Evolutionary conservation across 2,888 invertebrate species (phyloP).

Genomic region (Sphaerophoria rueppellii): DNA sequence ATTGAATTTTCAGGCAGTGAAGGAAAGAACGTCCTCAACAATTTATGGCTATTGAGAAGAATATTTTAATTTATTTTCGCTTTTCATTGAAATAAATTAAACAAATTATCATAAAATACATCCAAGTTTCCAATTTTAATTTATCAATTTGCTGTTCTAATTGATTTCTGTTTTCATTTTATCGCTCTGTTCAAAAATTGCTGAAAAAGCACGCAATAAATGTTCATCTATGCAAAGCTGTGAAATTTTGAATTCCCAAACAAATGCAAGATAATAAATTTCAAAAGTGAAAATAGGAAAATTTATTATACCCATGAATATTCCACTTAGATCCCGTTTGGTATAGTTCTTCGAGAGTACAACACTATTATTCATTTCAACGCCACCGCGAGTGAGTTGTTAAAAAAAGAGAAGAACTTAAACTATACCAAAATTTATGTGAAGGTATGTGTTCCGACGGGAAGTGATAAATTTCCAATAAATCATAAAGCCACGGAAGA

Average conservation of each 20-base stretch:
- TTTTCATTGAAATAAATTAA: no score
- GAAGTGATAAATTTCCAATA: slow-evolving; percentile 69
- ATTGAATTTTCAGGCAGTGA: neutral
- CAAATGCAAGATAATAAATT: slow-evolving; percentile 17
- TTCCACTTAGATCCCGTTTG: neutral
- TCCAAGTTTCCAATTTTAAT: neutral
- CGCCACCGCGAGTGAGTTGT: neutral
- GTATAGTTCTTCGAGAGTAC: neutral
- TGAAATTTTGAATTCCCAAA: slow-evolving; percentile 12
- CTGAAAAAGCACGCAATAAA: no score
- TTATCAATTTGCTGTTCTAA: neutral
- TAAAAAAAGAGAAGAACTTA: no score
- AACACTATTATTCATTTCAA: slow-evolving; percentile 58
- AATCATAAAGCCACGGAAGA: slow-evolving; percentile 52
- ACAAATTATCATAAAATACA: neutral
- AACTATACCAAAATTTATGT: neutral
- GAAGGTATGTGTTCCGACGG: slow-evolving; percentile 44
- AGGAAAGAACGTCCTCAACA: no score
- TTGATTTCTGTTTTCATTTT: neutral
- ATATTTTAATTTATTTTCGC: no score
- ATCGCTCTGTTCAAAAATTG: no score
- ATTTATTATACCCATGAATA: slow-evolving; percentile 28
- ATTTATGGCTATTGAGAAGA: neutral
- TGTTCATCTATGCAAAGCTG: slow-evolving; percentile 20
- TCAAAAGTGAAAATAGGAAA: slow-evolving; percentile 20